Evolutionary conservation across 2,888 invertebrate species (phyloP).

Genomic region (Dasypolia templi): DNA sequence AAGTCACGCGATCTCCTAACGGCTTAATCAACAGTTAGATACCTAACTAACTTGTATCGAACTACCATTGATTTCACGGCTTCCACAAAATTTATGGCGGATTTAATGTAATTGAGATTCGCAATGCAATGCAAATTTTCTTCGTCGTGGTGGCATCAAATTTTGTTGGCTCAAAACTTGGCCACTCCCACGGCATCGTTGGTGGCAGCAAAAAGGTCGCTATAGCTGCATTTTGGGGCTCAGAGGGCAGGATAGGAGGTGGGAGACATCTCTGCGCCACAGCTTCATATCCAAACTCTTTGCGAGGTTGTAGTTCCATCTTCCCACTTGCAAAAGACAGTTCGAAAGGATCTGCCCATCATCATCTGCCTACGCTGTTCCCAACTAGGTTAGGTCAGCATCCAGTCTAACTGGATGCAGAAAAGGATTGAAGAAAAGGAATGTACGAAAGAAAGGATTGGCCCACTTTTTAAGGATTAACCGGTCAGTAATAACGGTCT

Average conservation of each 20-base stretch:
- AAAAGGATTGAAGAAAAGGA: not conserved
- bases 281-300: not conserved
- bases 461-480: too few species aligned
- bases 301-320: not conserved
- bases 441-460: not conserved
- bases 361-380: not conserved
- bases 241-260: not conserved
- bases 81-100: conserved; percentile 21
- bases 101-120: conserved; percentile 8
- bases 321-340: not conserved
- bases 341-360: not conserved
- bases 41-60: conserved; percentile 35
- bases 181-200: not conserved
- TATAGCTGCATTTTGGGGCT: not conserved
- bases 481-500: too few species aligned
- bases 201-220: not conserved
- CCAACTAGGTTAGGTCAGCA: not conserved
- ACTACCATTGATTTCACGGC: conserved; percentile 34
- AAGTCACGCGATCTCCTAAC: conserved; percentile 61
- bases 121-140: not conserved
- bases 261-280: not conserved
- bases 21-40: conserved; percentile 51
- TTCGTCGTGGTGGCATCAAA: not conserved
- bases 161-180: not conserved
- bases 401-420: not conserved